Evolutionary conservation across 1,140 invertebrate species (phyloP).

Genomic region (Drosophila gunungcola): DNA sequence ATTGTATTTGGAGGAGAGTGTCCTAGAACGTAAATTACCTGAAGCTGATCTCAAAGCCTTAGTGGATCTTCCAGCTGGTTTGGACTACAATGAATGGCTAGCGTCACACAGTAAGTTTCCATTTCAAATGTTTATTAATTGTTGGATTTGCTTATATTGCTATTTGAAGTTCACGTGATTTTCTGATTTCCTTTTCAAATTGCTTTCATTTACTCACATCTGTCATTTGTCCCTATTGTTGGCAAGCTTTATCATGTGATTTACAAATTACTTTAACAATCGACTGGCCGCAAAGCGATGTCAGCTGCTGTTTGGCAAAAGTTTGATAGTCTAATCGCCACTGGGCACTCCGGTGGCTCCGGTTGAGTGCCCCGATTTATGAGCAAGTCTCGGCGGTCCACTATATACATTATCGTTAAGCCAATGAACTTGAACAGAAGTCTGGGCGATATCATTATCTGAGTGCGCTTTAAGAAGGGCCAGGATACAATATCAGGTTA

Average conservation of each 20-base stretch:
- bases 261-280: conserved; percentile 44
- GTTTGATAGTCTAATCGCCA: conserved; percentile 33
- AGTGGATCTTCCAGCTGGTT: conserved; percentile 95
- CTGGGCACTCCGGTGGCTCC: conserved; percentile 14
- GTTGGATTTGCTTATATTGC: not conserved
- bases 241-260: conserved; percentile 46
- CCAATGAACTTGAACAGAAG: conserved; percentile 27
- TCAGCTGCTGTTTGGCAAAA: conserved; percentile 30
- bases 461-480: conserved; percentile 11
- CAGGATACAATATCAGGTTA: conserved; percentile 1
- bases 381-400: conserved; percentile 1
- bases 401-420: conserved; percentile 6
- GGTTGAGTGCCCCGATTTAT: conserved; percentile 33
- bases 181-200: conserved; percentile 20
- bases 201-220: conserved; percentile 28
- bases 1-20: conserved; percentile 96
- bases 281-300: not conserved
- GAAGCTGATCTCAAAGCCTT: conserved; percentile 96
- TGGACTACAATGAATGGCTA: conserved; percentile 99
- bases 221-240: conserved; percentile 24
- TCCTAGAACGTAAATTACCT: conserved; percentile 95
- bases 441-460: conserved; percentile 22
- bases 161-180: conserved; percentile 24
- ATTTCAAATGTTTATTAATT: too few relatives aligned
- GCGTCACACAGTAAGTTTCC: conserved; percentile 96